Evolutionary conservation across 2,888 invertebrate genomes (phyloP).

Genomic region (Ligdia adustata): DNA sequence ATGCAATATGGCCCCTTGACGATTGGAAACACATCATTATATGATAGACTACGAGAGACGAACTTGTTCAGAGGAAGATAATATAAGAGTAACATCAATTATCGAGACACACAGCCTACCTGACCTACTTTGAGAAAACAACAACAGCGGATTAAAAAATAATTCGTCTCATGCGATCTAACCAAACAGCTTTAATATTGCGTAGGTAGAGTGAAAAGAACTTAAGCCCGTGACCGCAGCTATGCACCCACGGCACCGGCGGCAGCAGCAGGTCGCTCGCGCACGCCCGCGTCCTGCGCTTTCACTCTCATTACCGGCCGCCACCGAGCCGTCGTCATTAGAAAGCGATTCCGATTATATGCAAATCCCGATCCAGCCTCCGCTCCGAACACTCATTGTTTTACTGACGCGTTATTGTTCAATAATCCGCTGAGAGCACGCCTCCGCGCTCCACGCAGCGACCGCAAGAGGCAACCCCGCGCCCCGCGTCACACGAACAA

Average conservation of each 20-base stretch:
- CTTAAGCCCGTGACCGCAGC: no score
- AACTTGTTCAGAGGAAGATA: no score
- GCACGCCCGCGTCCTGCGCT: conserved; percentile 54
- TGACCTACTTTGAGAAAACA: no score
- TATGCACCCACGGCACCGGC: neutral
- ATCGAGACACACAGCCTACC: no score
- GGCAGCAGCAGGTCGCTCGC: conserved; percentile 15
- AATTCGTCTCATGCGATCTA: no score
- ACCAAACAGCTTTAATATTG: no score
- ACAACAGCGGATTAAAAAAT: no score
- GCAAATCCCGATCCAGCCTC: conserved; percentile 58
- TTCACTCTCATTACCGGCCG: conserved; percentile 65
- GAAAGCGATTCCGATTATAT: conserved; percentile 73
- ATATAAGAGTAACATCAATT: no score
- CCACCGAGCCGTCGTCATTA: conserved; percentile 52
- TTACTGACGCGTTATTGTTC: conserved; percentile 48
- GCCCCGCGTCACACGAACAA: conserved; percentile 19
- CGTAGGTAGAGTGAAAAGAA: no score
- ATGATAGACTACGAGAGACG: no score
- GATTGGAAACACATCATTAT: no score
- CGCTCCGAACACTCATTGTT: conserved; percentile 48
- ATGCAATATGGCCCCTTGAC: no score
- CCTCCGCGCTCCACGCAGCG: conserved; percentile 16
- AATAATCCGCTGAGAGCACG: conserved; percentile 39
- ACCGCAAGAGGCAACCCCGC: conserved; percentile 13